Base-by-base conservation (phyloP, 2,797 vertebrate species). In the Enteromius thamalakanensis region DNA sequence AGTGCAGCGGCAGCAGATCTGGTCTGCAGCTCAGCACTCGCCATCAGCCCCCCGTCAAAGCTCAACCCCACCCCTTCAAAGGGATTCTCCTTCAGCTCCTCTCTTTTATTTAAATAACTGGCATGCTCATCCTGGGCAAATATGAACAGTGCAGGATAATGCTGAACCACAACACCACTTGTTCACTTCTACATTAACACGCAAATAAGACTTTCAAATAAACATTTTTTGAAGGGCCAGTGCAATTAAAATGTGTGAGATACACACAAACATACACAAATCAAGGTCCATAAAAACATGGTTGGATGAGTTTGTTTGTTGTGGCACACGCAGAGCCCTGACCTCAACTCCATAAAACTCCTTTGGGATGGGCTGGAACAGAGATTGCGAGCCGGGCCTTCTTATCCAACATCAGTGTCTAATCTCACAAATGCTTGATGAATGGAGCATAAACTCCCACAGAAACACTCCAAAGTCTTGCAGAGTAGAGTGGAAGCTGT, bases 1-100 rank as follows among this genome's bases (percentile, higher is more conserved):
- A 88, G 74, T 87, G 87, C 85, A 81, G 74, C 19, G 75, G 40
- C 26, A 71, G 87, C 87, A 86, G 75, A 88, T 85, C 58, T 84
- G 80, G 80, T 34, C 78, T 81, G 78, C 81, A 79, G 60, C 60
- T 80, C 75, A 70, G 79, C 80, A 51, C 51, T 62, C 47, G 42
- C 78, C 55, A 62, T 69, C 58, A 51, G 12, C 17, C 69, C 29
- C 82, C 55, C 7, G 6, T 40, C n/a, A 40, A 71, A 64, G 15
- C 74, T 37, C 64, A 29, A 19, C 58, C 40, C 72, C 42, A 37
- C 68, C 55, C 45, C 8, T n/a, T 21, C 21, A 80, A 3, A 58
- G 37, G 67, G 67, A 71, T 58, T 76, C 62, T 77, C 77, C 51
- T 32, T 69, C 49, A 65, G 34, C 9, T 34, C 51, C 65, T 64